Percentiles rank a stretch among this genome's conserved stretches.
Evolutionary conservation across 1,140 invertebrate species (phyloP).

Genomic region (Geopemphigus sp.): DNA sequence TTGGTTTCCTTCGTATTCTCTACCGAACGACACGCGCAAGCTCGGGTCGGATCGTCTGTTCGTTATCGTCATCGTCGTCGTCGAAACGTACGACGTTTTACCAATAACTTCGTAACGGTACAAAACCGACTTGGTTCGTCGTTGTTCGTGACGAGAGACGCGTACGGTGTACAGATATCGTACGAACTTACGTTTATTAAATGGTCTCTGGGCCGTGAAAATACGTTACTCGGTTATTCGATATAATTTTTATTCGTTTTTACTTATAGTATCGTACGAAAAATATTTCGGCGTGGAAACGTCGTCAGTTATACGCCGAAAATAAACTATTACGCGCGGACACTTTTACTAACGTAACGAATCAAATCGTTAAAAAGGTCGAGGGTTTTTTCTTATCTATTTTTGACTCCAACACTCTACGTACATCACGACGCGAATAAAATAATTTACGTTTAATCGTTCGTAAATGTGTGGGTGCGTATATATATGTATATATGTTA

Average conservation of each 20-base stretch:
- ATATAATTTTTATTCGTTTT: background rate
- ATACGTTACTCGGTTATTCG: background rate
- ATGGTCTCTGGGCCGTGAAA: background rate
- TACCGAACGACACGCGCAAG: too few relatives aligned
- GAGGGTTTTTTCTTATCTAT: too few relatives aligned
- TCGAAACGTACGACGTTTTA: background rate
- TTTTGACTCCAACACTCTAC: too few relatives aligned
- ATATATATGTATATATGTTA: too few relatives aligned
- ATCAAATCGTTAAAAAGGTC: background rate
- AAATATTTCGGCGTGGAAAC: background rate
- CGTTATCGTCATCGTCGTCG: too few relatives aligned
- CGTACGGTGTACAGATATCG: background rate
- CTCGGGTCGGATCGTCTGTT: too few relatives aligned
- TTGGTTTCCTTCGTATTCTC: too few relatives aligned
- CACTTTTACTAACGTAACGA: background rate
- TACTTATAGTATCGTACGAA: background rate
- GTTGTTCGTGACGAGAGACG: slow-evolving; percentile 2
- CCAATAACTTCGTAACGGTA: background rate
- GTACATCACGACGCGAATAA: too few relatives aligned
- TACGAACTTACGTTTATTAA: background rate
- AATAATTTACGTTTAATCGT: too few relatives aligned
- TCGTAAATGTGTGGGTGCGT: too few relatives aligned
- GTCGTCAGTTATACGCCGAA: background rate
- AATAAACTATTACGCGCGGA: background rate
- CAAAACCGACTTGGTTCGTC: background rate